phyloP scores from a whole-genome alignment of 2,888 invertebrate species.

The Linyphia triangularis region DNA sequence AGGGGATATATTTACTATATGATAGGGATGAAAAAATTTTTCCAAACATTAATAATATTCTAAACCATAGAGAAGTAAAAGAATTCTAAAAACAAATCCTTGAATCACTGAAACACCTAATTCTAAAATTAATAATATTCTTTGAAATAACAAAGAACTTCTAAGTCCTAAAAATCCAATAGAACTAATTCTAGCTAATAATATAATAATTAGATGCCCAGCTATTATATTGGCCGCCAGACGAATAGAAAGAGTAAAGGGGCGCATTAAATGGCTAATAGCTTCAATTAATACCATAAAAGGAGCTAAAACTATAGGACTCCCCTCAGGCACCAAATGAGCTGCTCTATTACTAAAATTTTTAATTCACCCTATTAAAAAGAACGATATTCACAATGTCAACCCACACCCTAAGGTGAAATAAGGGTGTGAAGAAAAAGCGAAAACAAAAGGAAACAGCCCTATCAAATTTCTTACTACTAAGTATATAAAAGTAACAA shows the following conservation, averaged over 20 bases:
- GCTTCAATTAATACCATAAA: conserved; percentile 89
- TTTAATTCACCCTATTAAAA: conserved; percentile 85
- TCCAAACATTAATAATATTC: conserved; percentile 80
- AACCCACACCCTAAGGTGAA: conserved; percentile 84
- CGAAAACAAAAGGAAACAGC: conserved; percentile 87
- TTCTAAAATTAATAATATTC: conserved; percentile 83
- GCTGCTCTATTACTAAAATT: conserved; percentile 84
- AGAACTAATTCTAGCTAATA: conserved; percentile 81
- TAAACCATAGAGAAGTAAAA: conserved; percentile 85
- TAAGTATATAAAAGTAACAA: conserved; percentile 82
- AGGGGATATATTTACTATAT: conserved; percentile 77
- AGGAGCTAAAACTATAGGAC: conserved; percentile 84
- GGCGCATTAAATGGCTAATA: conserved; percentile 87
- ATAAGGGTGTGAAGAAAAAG: conserved; percentile 84
- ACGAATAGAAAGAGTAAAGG: conserved; percentile 86
- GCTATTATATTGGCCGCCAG: conserved; percentile 89
- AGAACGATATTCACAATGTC: conserved; percentile 85
- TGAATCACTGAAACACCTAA: conserved; percentile 85
- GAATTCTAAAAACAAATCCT: conserved; percentile 85
- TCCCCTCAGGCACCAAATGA: conserved; percentile 86
- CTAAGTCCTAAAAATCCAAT: conserved; percentile 5
- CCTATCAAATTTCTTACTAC: conserved; percentile 86
- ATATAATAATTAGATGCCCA: conserved; percentile 85
- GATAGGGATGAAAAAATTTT: conserved; percentile 60
- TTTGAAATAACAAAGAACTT: conserved; percentile 81